A percentile compares a stretch with the other conserved stretches of the same genome.
phyloP scores from a whole-genome alignment of 1,140 invertebrate genomes.

The Drosophila santomea region DNA sequence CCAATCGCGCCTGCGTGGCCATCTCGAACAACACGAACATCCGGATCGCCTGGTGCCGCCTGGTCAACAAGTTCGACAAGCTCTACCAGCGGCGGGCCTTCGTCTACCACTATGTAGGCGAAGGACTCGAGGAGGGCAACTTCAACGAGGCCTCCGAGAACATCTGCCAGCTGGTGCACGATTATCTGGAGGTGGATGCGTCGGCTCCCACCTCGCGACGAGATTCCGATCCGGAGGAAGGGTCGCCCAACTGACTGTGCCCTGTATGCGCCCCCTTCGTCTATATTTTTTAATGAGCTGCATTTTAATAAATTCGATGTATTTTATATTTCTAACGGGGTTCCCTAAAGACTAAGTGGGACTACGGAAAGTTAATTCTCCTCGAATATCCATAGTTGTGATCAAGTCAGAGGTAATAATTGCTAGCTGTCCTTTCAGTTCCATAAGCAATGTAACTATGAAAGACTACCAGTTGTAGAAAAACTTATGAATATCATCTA shows the following conservation, averaged over 20 bases:
- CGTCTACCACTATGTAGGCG: constrained; percentile 86
- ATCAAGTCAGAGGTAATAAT: too few relatives aligned
- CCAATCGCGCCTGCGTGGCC: constrained; percentile 85
- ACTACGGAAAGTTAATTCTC: too few relatives aligned
- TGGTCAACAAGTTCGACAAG: constrained; percentile 76
- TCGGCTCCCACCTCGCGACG: constrained; percentile 39
- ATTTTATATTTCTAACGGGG: too few relatives aligned
- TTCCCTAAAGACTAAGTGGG: too few relatives aligned
- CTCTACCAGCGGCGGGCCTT: constrained; percentile 75
- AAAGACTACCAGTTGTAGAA: too few relatives aligned
- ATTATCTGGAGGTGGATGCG: constrained; percentile 86
- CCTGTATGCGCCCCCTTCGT: neutral
- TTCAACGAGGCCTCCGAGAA: constrained; percentile 89
- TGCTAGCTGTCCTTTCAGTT: too few relatives aligned
- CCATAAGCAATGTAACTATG: too few relatives aligned
- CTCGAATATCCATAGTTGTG: too few relatives aligned
- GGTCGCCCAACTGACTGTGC: neutral
- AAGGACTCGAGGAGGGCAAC: constrained; percentile 90
- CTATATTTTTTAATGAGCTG: neutral
- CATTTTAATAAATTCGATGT: constrained; percentile 23
- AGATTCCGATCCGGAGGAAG: constrained; percentile 20
- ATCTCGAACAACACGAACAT: constrained; percentile 86
- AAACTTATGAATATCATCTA: too few relatives aligned
- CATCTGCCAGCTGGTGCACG: constrained; percentile 87
- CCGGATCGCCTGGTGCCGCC: constrained; percentile 70